Percentiles rank a stretch among this genome's conserved stretches.
Conservation (phyloP, 2,113 vertebrate species). For the Symphodus melops region DNA sequence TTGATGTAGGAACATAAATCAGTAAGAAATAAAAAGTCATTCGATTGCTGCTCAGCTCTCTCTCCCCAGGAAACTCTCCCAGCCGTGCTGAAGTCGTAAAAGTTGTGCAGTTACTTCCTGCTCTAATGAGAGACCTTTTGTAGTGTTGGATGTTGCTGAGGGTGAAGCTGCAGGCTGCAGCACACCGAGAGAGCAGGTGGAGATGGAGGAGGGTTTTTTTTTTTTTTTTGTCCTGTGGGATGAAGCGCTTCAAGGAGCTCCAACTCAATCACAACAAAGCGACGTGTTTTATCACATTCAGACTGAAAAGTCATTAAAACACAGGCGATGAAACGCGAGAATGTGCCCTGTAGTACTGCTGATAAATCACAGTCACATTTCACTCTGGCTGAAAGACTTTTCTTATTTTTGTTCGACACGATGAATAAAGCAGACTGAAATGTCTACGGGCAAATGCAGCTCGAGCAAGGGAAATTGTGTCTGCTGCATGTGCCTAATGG, state of each 20-base stretch:
- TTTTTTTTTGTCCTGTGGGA: constrained; percentile 37
- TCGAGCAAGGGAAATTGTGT: too few species aligned
- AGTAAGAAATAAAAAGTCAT: neutral
- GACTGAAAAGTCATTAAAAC: constrained; percentile 43
- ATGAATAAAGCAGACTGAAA: constrained; percentile 1
- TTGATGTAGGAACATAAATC: too few species aligned
- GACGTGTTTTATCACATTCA: constrained; percentile 32
- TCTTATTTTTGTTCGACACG: neutral
- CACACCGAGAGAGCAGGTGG: constrained; percentile 17
- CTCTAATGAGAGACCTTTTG: constrained; percentile 8
- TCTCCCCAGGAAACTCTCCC: constrained; percentile 5
- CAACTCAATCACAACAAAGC: constrained; percentile 18
- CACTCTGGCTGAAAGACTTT: constrained; percentile 13
- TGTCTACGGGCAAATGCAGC: too few species aligned
- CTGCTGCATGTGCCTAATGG: too few species aligned
- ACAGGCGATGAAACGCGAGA: constrained; percentile 6
- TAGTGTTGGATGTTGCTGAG: constrained; percentile 15
- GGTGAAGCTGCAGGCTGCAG: constrained; percentile 34
- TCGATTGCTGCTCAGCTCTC: neutral
- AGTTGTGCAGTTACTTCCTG: constrained; percentile 6
- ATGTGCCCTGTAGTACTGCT: constrained; percentile 1
- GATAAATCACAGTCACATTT: constrained; percentile 3
- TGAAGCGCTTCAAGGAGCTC: constrained; percentile 14
- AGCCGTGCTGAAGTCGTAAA: neutral
- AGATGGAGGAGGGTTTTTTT: constrained; percentile 3